These are phyloP conservation scores for Pyrocoelia pectoralis DNA, from an alignment of 2,888 invertebrate species.

Conservation along the genomic window DNA sequence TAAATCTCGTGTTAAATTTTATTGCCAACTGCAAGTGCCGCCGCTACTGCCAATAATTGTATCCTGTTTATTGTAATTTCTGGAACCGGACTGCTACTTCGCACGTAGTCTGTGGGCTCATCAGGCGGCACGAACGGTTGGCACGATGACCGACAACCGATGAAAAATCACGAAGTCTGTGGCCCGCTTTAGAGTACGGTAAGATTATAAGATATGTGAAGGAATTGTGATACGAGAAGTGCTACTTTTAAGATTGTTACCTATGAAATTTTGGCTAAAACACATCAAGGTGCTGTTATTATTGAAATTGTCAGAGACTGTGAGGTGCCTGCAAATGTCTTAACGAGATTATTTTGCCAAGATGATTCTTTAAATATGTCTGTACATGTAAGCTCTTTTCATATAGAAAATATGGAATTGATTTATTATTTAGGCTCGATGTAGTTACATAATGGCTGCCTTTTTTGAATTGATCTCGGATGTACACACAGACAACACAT, in stretches of 20 bases:
- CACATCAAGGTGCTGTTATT: slow-evolving; percentile 44
- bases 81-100: too few relatives aligned
- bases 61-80: too few relatives aligned
- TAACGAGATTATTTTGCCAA: slow-evolving; percentile 13
- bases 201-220: slow-evolving; percentile 34
- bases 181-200: slow-evolving; percentile 24
- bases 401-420: slow-evolving; percentile 30
- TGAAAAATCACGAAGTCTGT: too few relatives aligned
- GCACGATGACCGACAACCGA: too few relatives aligned
- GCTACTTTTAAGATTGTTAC: slow-evolving; percentile 52
- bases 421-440: slow-evolving; percentile 34
- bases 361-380: slow-evolving; percentile 41
- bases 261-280: slow-evolving; percentile 22
- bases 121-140: too few relatives aligned
- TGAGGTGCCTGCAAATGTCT: slow-evolving; percentile 53
- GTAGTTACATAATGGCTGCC: slow-evolving; percentile 29
- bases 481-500: slow-evolving; percentile 49
- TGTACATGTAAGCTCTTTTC: slow-evolving; percentile 52
- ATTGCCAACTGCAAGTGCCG: too few relatives aligned
- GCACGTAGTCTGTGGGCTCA: too few relatives aligned
- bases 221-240: slow-evolving; percentile 48
- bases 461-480: slow-evolving; percentile 53
- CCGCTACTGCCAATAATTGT: too few relatives aligned
- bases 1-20: too few relatives aligned
- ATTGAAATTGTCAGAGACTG: slow-evolving; percentile 51